phyloP scores from a whole-genome alignment of 1,140 invertebrate species.

The Macrocentrus cingulum region DNA sequence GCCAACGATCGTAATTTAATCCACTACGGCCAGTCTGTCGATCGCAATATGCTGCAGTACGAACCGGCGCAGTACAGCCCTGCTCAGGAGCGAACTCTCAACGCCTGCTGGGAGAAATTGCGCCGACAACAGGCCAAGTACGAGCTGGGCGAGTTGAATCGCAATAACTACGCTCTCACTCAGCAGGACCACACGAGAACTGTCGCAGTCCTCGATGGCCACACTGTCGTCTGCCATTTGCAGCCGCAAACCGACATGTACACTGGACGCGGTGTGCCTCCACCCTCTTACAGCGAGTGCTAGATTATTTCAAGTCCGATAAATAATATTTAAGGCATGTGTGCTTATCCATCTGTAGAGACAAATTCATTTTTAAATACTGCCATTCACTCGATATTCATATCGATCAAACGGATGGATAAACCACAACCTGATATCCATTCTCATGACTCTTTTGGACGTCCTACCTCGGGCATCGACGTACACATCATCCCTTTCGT shows the following conservation, averaged over 20 bases:
- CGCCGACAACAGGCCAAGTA: slow-evolving; percentile 52
- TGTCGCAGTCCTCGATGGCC: slow-evolving; percentile 78
- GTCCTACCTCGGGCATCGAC: background rate
- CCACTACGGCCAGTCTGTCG: slow-evolving; percentile 55
- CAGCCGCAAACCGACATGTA: slow-evolving; percentile 68
- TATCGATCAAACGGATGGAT: too few relatives aligned
- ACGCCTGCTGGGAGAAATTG: slow-evolving; percentile 64
- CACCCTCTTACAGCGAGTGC: slow-evolving; percentile 66
- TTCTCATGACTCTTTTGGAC: too few relatives aligned
- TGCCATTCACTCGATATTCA: too few relatives aligned
- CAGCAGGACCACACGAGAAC: slow-evolving; percentile 65
- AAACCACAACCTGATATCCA: too few relatives aligned
- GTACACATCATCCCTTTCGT: background rate
- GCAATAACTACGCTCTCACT: slow-evolving; percentile 55
- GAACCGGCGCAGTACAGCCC: slow-evolving; percentile 47
- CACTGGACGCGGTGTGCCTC: slow-evolving; percentile 59
- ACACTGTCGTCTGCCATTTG: slow-evolving; percentile 80
- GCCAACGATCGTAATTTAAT: slow-evolving; percentile 60
- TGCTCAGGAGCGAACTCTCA: slow-evolving; percentile 49
- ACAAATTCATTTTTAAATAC: too few relatives aligned
- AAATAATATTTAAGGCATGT: too few relatives aligned
- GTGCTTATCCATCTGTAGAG: too few relatives aligned
- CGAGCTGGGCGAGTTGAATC: slow-evolving; percentile 57
- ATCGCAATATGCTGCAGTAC: slow-evolving; percentile 45
- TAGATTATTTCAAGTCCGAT: slow-evolving; percentile 43